Percentiles rank a stretch among this genome's conserved stretches.
These are phyloP conservation scores for Ceratitis capitata DNA, from an alignment of 1,140 invertebrate species.

Conservation along the genomic window DNA sequence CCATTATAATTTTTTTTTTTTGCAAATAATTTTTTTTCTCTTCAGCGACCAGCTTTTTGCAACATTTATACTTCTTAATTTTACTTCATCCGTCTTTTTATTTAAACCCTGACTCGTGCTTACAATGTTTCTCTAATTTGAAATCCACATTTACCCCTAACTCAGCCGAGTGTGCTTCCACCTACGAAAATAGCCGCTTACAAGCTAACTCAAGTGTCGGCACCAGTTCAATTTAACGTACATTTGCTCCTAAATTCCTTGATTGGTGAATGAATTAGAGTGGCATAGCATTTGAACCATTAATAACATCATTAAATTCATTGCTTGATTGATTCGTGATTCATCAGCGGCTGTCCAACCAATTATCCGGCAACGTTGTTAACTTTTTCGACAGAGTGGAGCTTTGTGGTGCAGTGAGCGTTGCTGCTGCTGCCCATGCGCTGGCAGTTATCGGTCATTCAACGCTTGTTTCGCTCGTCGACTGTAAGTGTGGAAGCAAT, in stretches of 20 bases:
- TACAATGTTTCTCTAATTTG: background rate
- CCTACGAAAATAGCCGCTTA: background rate
- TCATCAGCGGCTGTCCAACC: background rate
- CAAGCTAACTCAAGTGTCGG: background rate
- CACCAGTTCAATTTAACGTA: background rate
- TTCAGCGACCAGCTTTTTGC: no score
- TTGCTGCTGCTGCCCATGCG: background rate
- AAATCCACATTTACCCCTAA: background rate
- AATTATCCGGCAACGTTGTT: background rate
- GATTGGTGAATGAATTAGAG: background rate
- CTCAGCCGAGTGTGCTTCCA: background rate
- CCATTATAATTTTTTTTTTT: no score
- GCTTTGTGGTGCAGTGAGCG: no score
- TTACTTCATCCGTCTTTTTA: no score
- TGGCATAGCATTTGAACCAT: background rate
- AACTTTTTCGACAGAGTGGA: background rate
- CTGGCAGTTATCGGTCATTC: background rate
- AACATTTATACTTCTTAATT: background rate
- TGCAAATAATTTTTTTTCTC: no score
- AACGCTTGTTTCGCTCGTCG: background rate
- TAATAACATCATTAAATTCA: conserved; percentile 1
- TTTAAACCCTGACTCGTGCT: background rate
- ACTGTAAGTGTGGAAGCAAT: no score
- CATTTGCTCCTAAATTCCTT: background rate
- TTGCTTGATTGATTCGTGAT: conserved; percentile 16